These are phyloP conservation scores for Andrena bicolor DNA, from an alignment of 2,888 invertebrate genomes.

Conservation along the genomic window DNA sequence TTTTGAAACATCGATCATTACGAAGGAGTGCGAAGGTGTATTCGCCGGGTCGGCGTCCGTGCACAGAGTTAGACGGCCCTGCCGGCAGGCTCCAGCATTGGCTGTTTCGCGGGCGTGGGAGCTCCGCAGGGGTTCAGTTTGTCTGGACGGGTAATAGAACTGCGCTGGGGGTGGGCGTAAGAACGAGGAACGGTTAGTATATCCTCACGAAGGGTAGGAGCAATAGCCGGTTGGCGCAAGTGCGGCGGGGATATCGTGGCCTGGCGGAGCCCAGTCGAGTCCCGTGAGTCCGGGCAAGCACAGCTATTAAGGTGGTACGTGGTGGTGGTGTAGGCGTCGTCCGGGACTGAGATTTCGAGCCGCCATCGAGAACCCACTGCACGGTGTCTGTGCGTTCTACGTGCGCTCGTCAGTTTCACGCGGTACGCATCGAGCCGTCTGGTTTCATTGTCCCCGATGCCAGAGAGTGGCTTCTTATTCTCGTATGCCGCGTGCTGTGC, in stretches of 20 bases:
- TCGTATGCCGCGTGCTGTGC: constrained; percentile 70
- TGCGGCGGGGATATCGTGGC: constrained; percentile 72
- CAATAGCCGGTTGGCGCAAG: constrained; percentile 71
- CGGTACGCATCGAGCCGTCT: constrained; percentile 46
- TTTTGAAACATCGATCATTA: not conserved
- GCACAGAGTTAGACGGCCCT: constrained; percentile 46
- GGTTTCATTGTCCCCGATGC: not conserved
- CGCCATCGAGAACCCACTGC: constrained; percentile 60
- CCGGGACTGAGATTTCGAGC: constrained; percentile 68
- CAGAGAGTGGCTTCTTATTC: constrained; percentile 45
- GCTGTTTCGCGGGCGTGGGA: constrained; percentile 73
- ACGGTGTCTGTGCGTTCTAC: constrained; percentile 49
- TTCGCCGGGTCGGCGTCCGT: constrained; percentile 20
- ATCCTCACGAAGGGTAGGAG: constrained; percentile 60
- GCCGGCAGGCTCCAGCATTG: constrained; percentile 58
- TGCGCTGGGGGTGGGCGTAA: constrained; percentile 67
- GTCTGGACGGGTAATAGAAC: constrained; percentile 67
- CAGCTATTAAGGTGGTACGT: constrained; percentile 71
- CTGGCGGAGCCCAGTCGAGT: constrained; percentile 82
- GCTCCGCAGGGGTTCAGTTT: constrained; percentile 65
- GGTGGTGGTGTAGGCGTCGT: constrained; percentile 76
- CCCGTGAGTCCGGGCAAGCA: constrained; percentile 84
- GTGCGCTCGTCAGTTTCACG: constrained; percentile 38
- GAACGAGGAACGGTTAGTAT: constrained; percentile 70
- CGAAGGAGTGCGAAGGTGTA: constrained; percentile 1